Base-by-base conservation (phyloP, 2,888 invertebrate species). In the Hipparchia sbordonii region DNA sequence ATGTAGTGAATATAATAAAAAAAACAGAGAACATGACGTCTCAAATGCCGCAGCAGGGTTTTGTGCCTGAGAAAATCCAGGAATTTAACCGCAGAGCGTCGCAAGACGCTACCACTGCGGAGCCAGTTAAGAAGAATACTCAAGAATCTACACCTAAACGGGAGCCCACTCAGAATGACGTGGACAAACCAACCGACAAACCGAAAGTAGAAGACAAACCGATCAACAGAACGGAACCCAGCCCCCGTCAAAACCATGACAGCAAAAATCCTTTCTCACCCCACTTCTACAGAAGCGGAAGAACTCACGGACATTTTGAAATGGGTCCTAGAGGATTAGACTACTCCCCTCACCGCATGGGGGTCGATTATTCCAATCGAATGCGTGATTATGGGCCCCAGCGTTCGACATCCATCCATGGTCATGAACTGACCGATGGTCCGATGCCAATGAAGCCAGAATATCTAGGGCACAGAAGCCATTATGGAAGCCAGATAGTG, bases 321-420 rank as follows among this genome's bases (percentile, higher is more conserved):
- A 93, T 94, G 93, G 94, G 93, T 4, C 92, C 94, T 0, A 87
- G 94, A 0, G 94, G 93, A 0, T 73, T 94, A 52, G 94, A 94
- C 79, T 93, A 92, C 77, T 94, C 94, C 0, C 94, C 94, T 0
- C 94, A 94, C 59, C 85, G 94, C 7, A 88, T 90, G 88, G 89
- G 89, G 3, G 77, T 88, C 62, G 93, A 94, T 66, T 89, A 89
- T 57, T 87, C 91, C 12, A 90, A 89, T 74, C 84, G 94, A 8
- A 80, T 92, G 71, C 82, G 93, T 2, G 93, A 93, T 65, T 92
- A 89, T 66, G 91, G 90, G 0, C 92, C 93, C 2, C 94, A 92
- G 74, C 82, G 94, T 1, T 93, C 94, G 0, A 90, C 92, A 0
- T 94, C 94, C 1, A 89, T 94, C 65, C 93, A 94, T 74, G 94